These are phyloP conservation scores for Euclidia mi DNA, from an alignment of 2,888 invertebrate genomes.

Conservation along the genomic window DNA sequence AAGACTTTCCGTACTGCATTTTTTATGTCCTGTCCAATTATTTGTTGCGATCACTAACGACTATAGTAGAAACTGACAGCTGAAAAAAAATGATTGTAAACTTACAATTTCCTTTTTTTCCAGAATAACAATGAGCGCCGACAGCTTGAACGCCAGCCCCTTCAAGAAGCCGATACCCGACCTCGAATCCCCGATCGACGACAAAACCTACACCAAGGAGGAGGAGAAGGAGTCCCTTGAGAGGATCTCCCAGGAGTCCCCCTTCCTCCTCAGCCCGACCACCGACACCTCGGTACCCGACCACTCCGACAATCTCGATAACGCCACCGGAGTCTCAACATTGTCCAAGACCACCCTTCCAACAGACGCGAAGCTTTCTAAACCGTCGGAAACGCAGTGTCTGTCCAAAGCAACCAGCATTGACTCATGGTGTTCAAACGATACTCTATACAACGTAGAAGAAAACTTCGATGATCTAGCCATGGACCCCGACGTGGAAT, in stretches of 20 bases:
- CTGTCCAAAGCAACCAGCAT: conserved; percentile 90
- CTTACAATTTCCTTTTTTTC: background rate
- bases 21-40: too few relatives aligned
- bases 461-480: conserved; percentile 88
- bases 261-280: conserved; percentile 82
- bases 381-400: conserved; percentile 83
- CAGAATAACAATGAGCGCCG: conserved; percentile 87
- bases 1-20: too few relatives aligned
- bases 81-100: background rate
- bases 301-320: conserved; percentile 71
- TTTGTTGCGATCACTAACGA: too few relatives aligned
- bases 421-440: conserved; percentile 92
- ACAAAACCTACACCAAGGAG: conserved; percentile 78
- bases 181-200: conserved; percentile 71
- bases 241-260: conserved; percentile 82
- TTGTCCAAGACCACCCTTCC: conserved; percentile 86
- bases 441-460: conserved; percentile 91
- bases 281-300: conserved; percentile 79
- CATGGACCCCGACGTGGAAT: conserved; percentile 76
- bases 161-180: conserved; percentile 63
- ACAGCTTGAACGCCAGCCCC: conserved; percentile 84
- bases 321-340: conserved; percentile 82
- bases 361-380: conserved; percentile 85
- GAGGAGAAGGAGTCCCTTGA: conserved; percentile 78
- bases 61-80: too few relatives aligned